Evolutionary conservation across 2,113 vertebrate species (phyloP).

Genomic region (Lutjanus erythropterus): DNA sequence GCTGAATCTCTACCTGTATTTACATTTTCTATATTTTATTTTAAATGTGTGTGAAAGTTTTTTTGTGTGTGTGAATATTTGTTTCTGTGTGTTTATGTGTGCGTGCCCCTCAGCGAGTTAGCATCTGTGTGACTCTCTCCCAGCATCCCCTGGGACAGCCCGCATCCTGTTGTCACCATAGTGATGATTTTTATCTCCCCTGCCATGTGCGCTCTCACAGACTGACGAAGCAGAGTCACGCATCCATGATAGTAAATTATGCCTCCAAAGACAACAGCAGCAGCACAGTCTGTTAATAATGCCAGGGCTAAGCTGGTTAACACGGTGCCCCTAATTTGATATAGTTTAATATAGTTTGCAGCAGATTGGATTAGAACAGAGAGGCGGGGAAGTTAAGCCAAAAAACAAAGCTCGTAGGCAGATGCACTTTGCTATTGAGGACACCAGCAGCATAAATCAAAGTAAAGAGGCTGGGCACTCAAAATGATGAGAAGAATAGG

Average conservation of each 20-base stretch:
- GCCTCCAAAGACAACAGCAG: conserved; percentile 53
- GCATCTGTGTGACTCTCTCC: conserved; percentile 75
- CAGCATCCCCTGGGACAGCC: conserved; percentile 67
- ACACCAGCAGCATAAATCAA: not conserved
- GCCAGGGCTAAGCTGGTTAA: conserved; percentile 57
- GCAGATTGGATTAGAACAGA: conserved; percentile 27
- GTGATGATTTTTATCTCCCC: conserved; percentile 79
- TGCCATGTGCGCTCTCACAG: conserved; percentile 73
- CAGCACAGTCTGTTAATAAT: conserved; percentile 49
- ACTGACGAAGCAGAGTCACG: conserved; percentile 60
- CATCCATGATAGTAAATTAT: conserved; percentile 61
- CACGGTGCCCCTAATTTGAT: conserved; percentile 25
- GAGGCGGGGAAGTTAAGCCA: not conserved
- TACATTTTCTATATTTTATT: not conserved
- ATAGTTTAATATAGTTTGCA: conserved; percentile 27
- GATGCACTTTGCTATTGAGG: conserved; percentile 18
- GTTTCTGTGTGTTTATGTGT: conserved; percentile 49
- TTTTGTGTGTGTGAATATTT: conserved; percentile 38
- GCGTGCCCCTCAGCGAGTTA: conserved; percentile 58
- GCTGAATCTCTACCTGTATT: not conserved
- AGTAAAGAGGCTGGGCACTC: conserved; percentile 6
- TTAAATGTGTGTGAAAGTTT: conserved; percentile 23
- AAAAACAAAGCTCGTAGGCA: conserved; percentile 15
- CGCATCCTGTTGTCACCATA: conserved; percentile 83
- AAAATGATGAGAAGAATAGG: not conserved